Base-by-base conservation (phyloP, 2,888 invertebrate genomes). In the Caenorhabditis sp. region DNA sequence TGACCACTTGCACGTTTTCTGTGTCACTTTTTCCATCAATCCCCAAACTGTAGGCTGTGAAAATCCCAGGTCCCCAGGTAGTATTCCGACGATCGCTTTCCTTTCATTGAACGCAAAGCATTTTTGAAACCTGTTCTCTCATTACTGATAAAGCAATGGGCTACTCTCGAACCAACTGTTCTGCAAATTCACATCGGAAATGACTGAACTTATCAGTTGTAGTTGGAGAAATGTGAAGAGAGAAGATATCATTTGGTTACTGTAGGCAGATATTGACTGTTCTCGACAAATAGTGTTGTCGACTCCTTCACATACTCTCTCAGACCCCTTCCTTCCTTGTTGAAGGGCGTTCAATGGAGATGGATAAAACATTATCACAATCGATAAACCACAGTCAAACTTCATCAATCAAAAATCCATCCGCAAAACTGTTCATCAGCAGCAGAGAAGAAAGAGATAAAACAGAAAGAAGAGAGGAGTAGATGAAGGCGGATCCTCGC, bases 401-500 rank as follows among this genome's bases (percentile, higher is more conserved):
- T 74, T 67, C 65, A 74, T 74, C 74, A 74, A 74, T 74, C 74
- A 74, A 74, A 74, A 74, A 74, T 74, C 64, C 72, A 72, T 72
- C 74, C 47, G 50, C 65, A 51, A 72, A 72, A 72, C 65, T 67
- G 74, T 67, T 72, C 72, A 62, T 44, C 71, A 55, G 53, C 22
- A 51, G 37, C 20, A 35, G 71, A 62, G 56, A 72, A 56, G 56
- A 64, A 72, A 51, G 51, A 55, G 37, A 61, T 35, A 61, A 51
- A 62, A 47, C 37, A 53, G 47, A 37, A 58, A 56, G 53, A 56
- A 28, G 71, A 47, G 20, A 15, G 15, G 32, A 32, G 32, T 32
- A 9, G 32, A 71, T 62, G 50, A 72, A 65, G 65, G 60, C 65
- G 72, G 64, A 72, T 74, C 65, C 51, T 65, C 35, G 51, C 64